A percentile compares a stretch with the other conserved stretches of the same genome.
Evolutionary conservation across 2,113 vertebrate species (phyloP).

Genomic region (Cygnus buccinator): DNA sequence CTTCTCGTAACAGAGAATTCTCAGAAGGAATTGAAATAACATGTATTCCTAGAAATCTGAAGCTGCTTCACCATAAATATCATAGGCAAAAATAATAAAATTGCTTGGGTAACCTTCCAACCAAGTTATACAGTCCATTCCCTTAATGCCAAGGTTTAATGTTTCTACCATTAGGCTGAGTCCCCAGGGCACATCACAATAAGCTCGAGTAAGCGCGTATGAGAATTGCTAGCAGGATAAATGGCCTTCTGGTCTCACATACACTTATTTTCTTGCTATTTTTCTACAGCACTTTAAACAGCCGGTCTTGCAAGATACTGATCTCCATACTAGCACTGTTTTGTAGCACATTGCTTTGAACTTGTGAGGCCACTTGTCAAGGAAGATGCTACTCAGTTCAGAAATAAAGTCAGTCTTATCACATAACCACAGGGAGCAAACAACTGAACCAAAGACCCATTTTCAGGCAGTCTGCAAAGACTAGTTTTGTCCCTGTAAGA

Average conservation of each 20-base stretch:
- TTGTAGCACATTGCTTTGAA: background rate
- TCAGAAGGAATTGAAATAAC: slow-evolving; percentile 9
- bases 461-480: background rate
- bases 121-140: background rate
- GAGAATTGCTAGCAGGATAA: slow-evolving; percentile 1
- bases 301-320: background rate
- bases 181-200: background rate
- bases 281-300: background rate
- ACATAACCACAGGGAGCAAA: background rate
- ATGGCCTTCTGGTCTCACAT: background rate
- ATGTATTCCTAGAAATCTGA: background rate
- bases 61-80: slow-evolving; percentile 13
- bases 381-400: background rate
- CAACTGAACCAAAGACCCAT: background rate
- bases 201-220: background rate
- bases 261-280: background rate
- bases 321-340: background rate
- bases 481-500: background rate
- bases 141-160: slow-evolving; percentile 28
- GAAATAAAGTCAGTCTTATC: background rate
- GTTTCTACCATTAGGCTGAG: background rate
- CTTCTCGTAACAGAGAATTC: background rate
- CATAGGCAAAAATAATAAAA: slow-evolving; percentile 7
- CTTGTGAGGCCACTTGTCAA: background rate
- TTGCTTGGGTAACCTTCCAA: background rate